Conservation (phyloP, 2,113 vertebrate species). For the Coregonus clupeaformis region DNA sequence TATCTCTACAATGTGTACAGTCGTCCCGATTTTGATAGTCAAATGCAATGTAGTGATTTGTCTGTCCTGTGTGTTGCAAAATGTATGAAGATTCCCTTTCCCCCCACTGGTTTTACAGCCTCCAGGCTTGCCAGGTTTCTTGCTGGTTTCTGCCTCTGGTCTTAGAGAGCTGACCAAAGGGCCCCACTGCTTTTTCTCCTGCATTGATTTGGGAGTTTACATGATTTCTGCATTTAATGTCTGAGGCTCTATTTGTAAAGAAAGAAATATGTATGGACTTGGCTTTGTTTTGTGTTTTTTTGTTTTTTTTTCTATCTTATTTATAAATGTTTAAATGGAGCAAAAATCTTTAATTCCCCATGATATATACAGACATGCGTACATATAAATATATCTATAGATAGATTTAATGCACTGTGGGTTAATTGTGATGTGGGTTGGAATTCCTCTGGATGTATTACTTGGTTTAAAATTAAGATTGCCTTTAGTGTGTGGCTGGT, state of each 20-base stretch:
- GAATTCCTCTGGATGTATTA: slow-evolving; percentile 83
- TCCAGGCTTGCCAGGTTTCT: slow-evolving; percentile 50
- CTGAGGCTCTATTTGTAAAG: slow-evolving; percentile 82
- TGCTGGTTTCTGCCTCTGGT: slow-evolving; percentile 34
- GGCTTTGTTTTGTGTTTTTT: slow-evolving; percentile 55
- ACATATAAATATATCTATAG: slow-evolving; percentile 80
- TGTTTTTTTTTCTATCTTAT: slow-evolving; percentile 87
- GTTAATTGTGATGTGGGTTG: slow-evolving; percentile 83
- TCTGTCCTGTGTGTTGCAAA: slow-evolving; percentile 75
- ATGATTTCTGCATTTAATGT: slow-evolving; percentile 76
- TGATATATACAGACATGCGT: slow-evolving; percentile 76
- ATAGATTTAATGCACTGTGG: slow-evolving; percentile 84
- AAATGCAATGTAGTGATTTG: slow-evolving; percentile 91
- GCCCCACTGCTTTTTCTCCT: slow-evolving; percentile 45
- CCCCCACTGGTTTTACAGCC: slow-evolving; percentile 52
- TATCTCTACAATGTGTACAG: slow-evolving; percentile 87
- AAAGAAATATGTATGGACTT: slow-evolving; percentile 77
- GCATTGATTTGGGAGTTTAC: slow-evolving; percentile 54
- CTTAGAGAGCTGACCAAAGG: slow-evolving; percentile 65
- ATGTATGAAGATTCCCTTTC: slow-evolving; percentile 50
- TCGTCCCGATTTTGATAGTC: slow-evolving; percentile 88
- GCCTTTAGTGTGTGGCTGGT: slow-evolving; percentile 84
- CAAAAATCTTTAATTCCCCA: slow-evolving; percentile 80
- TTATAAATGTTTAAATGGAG: slow-evolving; percentile 86
- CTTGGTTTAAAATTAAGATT: slow-evolving; percentile 78